Evolutionary conservation across 2,888 invertebrate species (phyloP).

Genomic region (Minunthozetes semirufus): DNA sequence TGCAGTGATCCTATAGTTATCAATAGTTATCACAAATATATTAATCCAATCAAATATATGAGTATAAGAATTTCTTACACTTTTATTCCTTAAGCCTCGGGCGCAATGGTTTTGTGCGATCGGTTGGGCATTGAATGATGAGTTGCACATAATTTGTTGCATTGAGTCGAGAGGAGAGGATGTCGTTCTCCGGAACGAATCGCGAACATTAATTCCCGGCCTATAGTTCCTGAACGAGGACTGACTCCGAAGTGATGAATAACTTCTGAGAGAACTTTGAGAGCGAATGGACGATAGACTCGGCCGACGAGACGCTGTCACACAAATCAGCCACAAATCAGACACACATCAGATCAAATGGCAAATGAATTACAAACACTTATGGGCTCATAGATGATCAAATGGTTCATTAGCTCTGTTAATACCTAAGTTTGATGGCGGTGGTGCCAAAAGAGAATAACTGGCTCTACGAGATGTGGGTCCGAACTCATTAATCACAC

Average conservation of each 20-base stretch:
- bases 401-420: slow-evolving; percentile 20
- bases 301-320: slow-evolving; percentile 41
- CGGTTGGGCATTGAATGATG: background rate
- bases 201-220: background rate
- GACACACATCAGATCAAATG: too few species aligned
- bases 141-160: slow-evolving; percentile 8
- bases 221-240: slow-evolving; percentile 41
- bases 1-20: slow-evolving; percentile 7
- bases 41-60: background rate
- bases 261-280: slow-evolving; percentile 37
- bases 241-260: slow-evolving; percentile 41
- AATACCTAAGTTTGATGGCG: slow-evolving; percentile 40
- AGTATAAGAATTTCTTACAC: background rate
- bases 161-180: background rate
- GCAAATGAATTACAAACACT: slow-evolving; percentile 30
- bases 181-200: background rate
- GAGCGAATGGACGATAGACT: slow-evolving; percentile 41
- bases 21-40: background rate
- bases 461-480: slow-evolving; percentile 39
- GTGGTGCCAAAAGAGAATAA: slow-evolving; percentile 40
- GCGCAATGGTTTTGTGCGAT: background rate
- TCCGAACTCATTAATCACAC: slow-evolving; percentile 39
- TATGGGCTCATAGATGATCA: too few species aligned
- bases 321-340: too few species aligned
- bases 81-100: background rate